Conservation (phyloP, 2,888 invertebrate genomes). For the Microctonus aethiopoides region DNA sequence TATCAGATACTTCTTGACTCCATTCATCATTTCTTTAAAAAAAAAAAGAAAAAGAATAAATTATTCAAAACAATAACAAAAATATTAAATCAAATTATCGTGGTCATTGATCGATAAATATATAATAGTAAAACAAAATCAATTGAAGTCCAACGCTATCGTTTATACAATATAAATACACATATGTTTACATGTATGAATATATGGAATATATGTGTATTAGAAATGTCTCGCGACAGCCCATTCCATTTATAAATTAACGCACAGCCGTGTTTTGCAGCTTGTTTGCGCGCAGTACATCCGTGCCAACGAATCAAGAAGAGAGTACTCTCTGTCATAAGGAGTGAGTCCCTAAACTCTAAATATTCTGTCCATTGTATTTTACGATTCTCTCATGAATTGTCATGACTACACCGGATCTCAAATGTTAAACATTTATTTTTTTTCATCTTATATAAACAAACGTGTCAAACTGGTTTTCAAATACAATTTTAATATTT, state of each 20-base stretch:
- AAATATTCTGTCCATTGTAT: conserved; percentile 38
- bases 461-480: background rate
- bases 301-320: conserved; percentile 26
- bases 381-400: conserved; percentile 32
- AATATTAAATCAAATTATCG: background rate
- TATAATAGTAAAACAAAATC: background rate
- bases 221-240: background rate
- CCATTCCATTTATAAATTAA: conserved; percentile 52
- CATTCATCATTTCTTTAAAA: conserved; percentile 57
- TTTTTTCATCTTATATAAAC: background rate
- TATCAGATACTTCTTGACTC: conserved; percentile 50
- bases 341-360: conserved; percentile 25
- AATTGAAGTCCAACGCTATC: background rate
- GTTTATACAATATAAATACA: background rate
- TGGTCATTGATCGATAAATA: background rate
- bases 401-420: conserved; percentile 23
- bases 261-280: conserved; percentile 29
- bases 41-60: conserved; percentile 12
- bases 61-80: background rate
- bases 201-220: background rate
- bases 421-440: background rate
- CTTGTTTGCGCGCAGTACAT: background rate
- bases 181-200: background rate
- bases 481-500: background rate
- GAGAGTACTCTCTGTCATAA: conserved; percentile 8